Evolutionary conservation across 1,140 invertebrate species (phyloP).

Genomic region (Aleiodes sp.): DNA sequence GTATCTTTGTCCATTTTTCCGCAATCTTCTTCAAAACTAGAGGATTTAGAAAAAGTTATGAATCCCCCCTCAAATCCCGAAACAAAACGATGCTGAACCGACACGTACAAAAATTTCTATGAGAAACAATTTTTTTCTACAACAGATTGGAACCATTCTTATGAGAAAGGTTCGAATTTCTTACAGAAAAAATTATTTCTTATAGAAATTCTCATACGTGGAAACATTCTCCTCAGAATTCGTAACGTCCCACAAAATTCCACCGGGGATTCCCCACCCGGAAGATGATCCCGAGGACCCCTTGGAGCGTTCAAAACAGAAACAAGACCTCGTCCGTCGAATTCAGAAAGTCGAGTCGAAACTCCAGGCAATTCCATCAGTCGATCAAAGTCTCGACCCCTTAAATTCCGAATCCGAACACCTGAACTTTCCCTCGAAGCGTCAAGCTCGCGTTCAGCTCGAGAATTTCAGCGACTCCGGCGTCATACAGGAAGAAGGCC

Average conservation of each 20-base stretch:
- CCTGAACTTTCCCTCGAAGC: constrained; percentile 36
- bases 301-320: constrained; percentile 41
- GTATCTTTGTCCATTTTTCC: too few species aligned
- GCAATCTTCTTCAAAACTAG: too few species aligned
- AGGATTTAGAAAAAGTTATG: too few species aligned
- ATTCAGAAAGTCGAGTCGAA: constrained; percentile 52
- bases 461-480: constrained; percentile 58
- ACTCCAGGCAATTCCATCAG: constrained; percentile 34
- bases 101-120: too few species aligned
- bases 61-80: too few species aligned
- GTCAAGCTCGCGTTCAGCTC: constrained; percentile 52
- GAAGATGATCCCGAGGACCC: constrained; percentile 43
- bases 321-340: constrained; percentile 43
- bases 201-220: neutral
- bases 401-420: constrained; percentile 39
- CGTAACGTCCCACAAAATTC: constrained; percentile 57
- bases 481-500: constrained; percentile 51
- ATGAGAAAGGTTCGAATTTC: too few species aligned
- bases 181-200: too few species aligned
- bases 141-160: too few species aligned
- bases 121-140: too few species aligned
- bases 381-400: constrained; percentile 40
- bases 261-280: constrained; percentile 42
- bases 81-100: too few species aligned
- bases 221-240: constrained; percentile 49